Evolutionary conservation across 2,888 invertebrate species (phyloP).

Genomic region (Acanthosepion lycidas): DNA sequence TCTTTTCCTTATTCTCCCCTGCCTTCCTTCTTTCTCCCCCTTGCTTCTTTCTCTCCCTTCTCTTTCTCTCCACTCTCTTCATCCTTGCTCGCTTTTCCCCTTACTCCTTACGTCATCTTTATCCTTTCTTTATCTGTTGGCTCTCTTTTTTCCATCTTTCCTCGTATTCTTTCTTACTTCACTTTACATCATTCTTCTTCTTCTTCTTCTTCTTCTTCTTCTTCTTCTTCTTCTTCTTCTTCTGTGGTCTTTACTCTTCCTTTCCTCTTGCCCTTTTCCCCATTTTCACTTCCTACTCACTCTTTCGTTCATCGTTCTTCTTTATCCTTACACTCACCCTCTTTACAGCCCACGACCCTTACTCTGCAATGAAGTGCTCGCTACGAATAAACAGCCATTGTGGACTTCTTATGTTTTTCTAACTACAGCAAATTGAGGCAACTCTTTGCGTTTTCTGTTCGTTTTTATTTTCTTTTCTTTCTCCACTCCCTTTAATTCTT

Average conservation of each 20-base stretch:
- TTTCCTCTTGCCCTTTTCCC: not conserved
- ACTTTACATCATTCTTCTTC: not conserved
- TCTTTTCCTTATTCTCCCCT: not conserved
- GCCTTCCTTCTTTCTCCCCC: no score
- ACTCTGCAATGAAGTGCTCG: not conserved
- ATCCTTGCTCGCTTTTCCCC: not conserved
- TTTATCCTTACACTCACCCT: not conserved
- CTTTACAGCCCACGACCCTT: not conserved
- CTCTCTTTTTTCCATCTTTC: not conserved
- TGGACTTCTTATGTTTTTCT: not conserved
- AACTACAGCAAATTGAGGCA: not conserved
- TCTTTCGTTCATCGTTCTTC: not conserved
- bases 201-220: not conserved
- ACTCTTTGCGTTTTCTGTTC: not conserved
- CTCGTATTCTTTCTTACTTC: not conserved
- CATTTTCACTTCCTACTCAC: not conserved
- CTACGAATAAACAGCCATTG: not conserved
- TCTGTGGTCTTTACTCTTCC: not conserved
- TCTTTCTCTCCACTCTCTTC: no score
- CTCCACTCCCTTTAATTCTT: not conserved
- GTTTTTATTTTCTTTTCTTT: not conserved
- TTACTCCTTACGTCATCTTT: not conserved
- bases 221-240: not conserved
- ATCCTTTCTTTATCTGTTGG: not conserved
- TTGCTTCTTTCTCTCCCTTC: no score